A percentile compares a stretch with the other conserved stretches of the same genome.
These are phyloP conservation scores for Bhutanitis thaidina DNA, from an alignment of 2,888 invertebrate species.

Conservation along the genomic window DNA sequence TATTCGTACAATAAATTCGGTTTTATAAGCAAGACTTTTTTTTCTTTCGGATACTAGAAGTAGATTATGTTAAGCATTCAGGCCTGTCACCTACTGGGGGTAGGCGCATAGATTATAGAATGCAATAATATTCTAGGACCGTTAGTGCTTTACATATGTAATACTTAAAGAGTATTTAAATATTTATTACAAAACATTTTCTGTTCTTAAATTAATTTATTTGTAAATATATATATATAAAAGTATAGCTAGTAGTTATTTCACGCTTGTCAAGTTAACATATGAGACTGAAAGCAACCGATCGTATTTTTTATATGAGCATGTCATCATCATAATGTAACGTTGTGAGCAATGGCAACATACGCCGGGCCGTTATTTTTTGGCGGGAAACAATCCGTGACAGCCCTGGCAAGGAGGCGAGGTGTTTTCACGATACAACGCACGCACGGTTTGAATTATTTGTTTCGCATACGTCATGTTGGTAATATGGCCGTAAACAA, in stretches of 20 bases:
- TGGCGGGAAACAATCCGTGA: constrained; percentile 56
- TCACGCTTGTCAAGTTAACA: constrained; percentile 36
- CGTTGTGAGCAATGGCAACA: constrained; percentile 38
- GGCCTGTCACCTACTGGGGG: too few relatives aligned
- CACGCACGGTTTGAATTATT: constrained; percentile 56
- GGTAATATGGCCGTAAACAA: constrained; percentile 20
- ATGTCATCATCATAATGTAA: constrained; percentile 36
- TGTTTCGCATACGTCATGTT: constrained; percentile 33
- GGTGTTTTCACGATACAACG: constrained; percentile 44
- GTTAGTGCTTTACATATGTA: too few relatives aligned
- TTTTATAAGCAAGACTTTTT: too few relatives aligned
- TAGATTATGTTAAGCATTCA: too few relatives aligned
- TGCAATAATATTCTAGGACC: too few relatives aligned
- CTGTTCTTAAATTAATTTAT: too few relatives aligned
- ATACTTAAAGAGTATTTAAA: too few relatives aligned
- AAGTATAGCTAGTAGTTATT: constrained; percentile 22
- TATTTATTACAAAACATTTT: too few relatives aligned
- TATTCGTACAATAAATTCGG: too few relatives aligned
- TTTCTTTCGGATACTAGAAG: too few relatives aligned
- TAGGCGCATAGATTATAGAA: too few relatives aligned
- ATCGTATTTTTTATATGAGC: constrained; percentile 65
- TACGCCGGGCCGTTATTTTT: constrained; percentile 38
- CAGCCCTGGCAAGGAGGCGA: constrained; percentile 42
- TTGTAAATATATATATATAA: too few relatives aligned
- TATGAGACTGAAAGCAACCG: constrained; percentile 37